phyloP scores from a whole-genome alignment of 1,140 invertebrate genomes.

The Alviniconcha marisindica region DNA sequence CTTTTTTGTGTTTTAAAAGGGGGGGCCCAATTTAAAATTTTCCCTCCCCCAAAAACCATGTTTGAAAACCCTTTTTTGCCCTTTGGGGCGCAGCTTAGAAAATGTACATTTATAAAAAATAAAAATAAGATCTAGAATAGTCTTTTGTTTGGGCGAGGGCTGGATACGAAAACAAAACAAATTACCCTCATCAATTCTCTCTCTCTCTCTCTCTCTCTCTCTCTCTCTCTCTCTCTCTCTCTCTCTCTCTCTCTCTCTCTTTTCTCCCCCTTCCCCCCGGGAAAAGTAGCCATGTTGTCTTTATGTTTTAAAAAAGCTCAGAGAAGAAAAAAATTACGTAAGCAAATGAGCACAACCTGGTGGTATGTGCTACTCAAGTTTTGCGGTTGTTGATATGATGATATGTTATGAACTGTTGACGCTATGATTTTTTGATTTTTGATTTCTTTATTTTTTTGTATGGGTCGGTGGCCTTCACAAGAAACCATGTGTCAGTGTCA shows the following conservation, averaged over 20 bases:
- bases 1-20: neutral
- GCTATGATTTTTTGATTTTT: too few species aligned
- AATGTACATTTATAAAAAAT: neutral
- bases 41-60: neutral
- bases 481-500: too few species aligned
- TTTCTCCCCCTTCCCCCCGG: too few species aligned
- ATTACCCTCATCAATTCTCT: neutral
- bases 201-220: neutral
- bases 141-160: neutral
- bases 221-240: constrained; percentile 8
- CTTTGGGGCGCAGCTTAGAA: neutral
- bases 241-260: constrained; percentile 1
- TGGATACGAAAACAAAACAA: neutral
- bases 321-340: too few species aligned
- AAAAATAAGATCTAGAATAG: neutral
- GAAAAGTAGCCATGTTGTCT: too few species aligned
- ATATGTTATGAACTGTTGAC: too few species aligned
- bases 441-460: too few species aligned
- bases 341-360: too few species aligned
- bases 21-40: neutral
- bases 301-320: too few species aligned
- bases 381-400: too few species aligned
- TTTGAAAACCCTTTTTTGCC: neutral
- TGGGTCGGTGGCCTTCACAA: too few species aligned
- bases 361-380: too few species aligned